Conservation (phyloP, 1,140 invertebrate species). For the Drosophila kikkawai region DNA sequence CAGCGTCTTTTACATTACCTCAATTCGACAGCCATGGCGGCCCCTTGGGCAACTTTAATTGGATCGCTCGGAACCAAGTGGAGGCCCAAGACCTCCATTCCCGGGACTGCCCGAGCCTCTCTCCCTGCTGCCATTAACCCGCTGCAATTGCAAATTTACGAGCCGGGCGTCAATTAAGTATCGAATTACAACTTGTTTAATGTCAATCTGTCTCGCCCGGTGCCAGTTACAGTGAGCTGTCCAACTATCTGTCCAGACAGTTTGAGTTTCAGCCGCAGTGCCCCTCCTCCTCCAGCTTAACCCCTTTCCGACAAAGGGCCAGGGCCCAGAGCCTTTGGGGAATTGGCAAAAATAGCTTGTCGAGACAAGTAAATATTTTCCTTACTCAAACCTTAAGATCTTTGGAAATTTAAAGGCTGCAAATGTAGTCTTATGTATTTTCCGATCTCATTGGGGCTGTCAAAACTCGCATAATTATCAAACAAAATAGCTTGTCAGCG, state of each 20-base stretch:
- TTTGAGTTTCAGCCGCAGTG: constrained; percentile 37
- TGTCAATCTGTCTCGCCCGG: constrained; percentile 79
- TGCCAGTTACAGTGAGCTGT: constrained; percentile 54
- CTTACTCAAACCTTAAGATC: neutral
- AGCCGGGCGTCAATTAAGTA: constrained; percentile 85
- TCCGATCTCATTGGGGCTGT: constrained; percentile 35
- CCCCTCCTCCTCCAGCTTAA: constrained; percentile 38
- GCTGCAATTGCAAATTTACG: constrained; percentile 84
- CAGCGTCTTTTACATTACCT: constrained; percentile 73
- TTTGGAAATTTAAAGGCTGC: neutral
- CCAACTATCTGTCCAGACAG: constrained; percentile 30
- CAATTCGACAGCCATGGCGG: constrained; percentile 78
- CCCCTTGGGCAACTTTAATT: constrained; percentile 81
- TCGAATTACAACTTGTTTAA: constrained; percentile 85
- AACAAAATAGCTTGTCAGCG: constrained; percentile 76
- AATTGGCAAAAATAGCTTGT: neutral
- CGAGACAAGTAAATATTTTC: neutral
- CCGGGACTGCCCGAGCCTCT: constrained; percentile 2
- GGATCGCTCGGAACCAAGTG: constrained; percentile 51
- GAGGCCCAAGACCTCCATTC: constrained; percentile 22
- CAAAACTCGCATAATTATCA: constrained; percentile 73
- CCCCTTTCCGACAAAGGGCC: constrained; percentile 3
- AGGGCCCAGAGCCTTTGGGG: constrained; percentile 9
- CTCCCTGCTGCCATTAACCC: constrained; percentile 28
- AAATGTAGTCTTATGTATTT: neutral